phyloP scores from a whole-genome alignment of 2,113 vertebrate genomes.

The Heterocephalus glaber region DNA sequence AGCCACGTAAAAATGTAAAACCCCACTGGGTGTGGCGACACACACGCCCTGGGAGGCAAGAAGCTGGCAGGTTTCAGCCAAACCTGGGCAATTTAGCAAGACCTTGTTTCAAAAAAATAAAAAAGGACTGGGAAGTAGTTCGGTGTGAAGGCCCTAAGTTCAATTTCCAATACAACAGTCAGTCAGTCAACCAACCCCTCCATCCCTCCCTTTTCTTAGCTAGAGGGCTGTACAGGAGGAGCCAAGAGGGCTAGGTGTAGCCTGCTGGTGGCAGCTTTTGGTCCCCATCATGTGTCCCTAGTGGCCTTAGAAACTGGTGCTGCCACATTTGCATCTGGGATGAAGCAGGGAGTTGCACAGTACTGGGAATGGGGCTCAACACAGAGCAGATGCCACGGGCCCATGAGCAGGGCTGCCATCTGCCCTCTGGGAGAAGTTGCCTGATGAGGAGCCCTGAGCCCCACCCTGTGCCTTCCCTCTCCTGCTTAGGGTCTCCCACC shows the following conservation, averaged over 20 bases:
- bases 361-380: neutral
- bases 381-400: neutral
- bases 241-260: neutral
- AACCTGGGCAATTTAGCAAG: neutral
- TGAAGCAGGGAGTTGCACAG: no score
- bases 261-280: neutral
- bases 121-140: neutral
- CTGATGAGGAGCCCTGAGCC: neutral
- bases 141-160: neutral
- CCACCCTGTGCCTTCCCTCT: neutral
- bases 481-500: neutral
- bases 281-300: no score
- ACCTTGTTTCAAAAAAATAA: neutral
- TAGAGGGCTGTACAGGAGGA: neutral
- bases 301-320: neutral
- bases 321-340: rapidly evolving
- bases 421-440: neutral
- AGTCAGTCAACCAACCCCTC: neutral
- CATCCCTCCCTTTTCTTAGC: neutral
- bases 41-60: neutral
- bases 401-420: no score
- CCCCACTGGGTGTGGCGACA: neutral
- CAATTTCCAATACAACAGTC: neutral
- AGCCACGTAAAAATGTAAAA: neutral
- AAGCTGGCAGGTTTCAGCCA: neutral